Evolutionary conservation across 2,797 vertebrate species (phyloP), one percentile per base, ranked within the genome.

Genomic region (Anguilla obscura): DNA sequence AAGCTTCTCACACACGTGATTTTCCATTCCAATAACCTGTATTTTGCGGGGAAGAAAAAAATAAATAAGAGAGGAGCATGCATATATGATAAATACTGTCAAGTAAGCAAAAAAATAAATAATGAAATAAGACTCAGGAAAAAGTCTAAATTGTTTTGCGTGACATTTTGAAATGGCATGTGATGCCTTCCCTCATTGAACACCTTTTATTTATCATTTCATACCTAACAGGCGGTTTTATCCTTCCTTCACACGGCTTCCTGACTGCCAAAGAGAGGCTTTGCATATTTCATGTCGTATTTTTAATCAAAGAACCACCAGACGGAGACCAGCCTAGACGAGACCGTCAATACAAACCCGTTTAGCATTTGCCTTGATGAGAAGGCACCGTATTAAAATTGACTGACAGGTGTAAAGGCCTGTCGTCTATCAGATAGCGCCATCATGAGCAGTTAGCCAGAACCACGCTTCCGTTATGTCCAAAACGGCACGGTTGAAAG

Each of bases 41-140:
- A 9, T 45, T 48, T 36, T 2, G 6, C 1, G 63, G 97, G 97
- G 96, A 97, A 97, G 96, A 96, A 95, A 96, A 95, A 96, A 96
- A 95, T 95, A 95, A 95, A 56, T 18, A 56, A 14, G 54, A 56
- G 96, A 96, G 96, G 94, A 95, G 96, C 96, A 97, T 97, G 96
- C 96, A 97, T 98, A 98, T 98, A 97, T 98, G 97, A 99, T 99
- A 98, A 98, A 98, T 97, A 97, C 96, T 98, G 98, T 99, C 98
- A 98, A 97, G 96, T 96, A 97, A 74, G 97, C 98, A 98, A 98
- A 97, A 99, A 98, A 97, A 97, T 97, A 97, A 98, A 96, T 95
- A 94, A 85, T 76, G 48, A 97, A 97, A 97, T 14, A 97, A 97
- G 97, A 9, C 79, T 48, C 79, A 8, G 24, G 45, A 82, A 82